phyloP scores from a whole-genome alignment of 2,797 vertebrate genomes.

The Chiloscyllium punctatum region DNA sequence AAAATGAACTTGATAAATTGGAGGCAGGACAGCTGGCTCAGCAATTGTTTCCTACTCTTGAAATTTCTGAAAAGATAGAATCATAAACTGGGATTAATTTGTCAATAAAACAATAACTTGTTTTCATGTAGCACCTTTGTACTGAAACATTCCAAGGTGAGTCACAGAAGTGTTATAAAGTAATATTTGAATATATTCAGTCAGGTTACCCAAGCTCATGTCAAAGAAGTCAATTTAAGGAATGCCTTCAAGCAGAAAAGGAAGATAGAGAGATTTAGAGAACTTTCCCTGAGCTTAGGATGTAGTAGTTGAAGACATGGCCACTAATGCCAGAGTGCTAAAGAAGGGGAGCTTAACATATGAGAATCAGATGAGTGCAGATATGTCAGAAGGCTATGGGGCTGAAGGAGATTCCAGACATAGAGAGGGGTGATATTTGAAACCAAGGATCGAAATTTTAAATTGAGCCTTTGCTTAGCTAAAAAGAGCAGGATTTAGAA shows the following conservation, averaged over 20 bases:
- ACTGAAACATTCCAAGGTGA: not conserved
- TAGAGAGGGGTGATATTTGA: not conserved
- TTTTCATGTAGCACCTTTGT: not conserved
- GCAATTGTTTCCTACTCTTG: not conserved
- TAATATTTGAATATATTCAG: not conserved
- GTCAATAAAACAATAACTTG: too few species aligned
- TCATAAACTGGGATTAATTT: not conserved
- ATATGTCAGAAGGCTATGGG: not conserved
- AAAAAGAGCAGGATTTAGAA: not conserved
- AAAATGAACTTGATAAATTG: not conserved
- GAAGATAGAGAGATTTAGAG: not conserved
- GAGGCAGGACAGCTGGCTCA: not conserved
- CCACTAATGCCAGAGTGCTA: not conserved
- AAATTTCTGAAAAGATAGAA: not conserved
- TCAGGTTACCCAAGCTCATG: not conserved
- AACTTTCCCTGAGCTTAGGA: not conserved
- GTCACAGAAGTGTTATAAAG: not conserved
- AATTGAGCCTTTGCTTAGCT: not conserved
- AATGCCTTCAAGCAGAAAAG: not conserved
- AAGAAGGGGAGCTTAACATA: not conserved
- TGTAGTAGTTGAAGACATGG: not conserved
- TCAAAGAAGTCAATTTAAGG: not conserved
- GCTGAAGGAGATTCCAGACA: too few species aligned
- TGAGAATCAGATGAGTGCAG: not conserved
- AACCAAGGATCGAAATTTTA: not conserved